Evolutionary conservation across 2,113 vertebrate species (phyloP).

Genomic region (Microcebus griseorufus): DNA sequence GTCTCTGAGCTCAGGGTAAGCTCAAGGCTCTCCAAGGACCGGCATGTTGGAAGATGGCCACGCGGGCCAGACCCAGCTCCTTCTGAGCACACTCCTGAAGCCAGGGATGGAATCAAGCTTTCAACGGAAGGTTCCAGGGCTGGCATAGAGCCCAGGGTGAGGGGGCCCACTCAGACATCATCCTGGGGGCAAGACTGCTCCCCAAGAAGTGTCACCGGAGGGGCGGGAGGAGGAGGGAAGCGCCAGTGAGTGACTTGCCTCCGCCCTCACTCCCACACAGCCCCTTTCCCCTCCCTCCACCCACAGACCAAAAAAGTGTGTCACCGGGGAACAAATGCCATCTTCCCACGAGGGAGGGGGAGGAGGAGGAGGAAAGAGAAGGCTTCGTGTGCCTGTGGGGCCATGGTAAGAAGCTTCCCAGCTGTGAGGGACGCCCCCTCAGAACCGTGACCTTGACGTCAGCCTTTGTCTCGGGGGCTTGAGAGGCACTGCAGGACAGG

Average conservation of each 20-base stretch:
- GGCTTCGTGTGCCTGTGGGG: background rate
- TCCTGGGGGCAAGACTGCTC: background rate
- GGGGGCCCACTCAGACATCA: background rate
- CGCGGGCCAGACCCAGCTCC: rapidly evolving
- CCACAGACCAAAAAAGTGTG: slow-evolving; percentile 66
- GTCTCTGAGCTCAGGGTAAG: background rate
- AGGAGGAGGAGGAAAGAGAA: background rate
- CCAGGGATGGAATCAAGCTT: background rate
- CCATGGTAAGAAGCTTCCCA: background rate
- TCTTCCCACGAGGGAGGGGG: slow-evolving; percentile 33
- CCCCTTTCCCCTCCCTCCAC: slow-evolving; percentile 52
- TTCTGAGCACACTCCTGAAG: background rate
- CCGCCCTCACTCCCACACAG: slow-evolving; percentile 54
- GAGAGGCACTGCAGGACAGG: background rate
- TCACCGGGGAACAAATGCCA: slow-evolving; percentile 63
- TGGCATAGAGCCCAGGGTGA: background rate
- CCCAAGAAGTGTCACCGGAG: background rate
- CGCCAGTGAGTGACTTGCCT: slow-evolving; percentile 60
- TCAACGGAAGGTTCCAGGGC: background rate
- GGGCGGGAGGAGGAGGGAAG: background rate
- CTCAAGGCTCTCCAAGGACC: background rate
- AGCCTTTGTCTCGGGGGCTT: background rate
- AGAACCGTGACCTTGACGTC: background rate
- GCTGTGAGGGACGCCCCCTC: background rate
- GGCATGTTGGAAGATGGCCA: background rate